A percentile compares a stretch with the other conserved stretches of the same genome.
Evolutionary conservation across 2,113 vertebrate species (phyloP).

Genomic region (Regulus satrapa): DNA sequence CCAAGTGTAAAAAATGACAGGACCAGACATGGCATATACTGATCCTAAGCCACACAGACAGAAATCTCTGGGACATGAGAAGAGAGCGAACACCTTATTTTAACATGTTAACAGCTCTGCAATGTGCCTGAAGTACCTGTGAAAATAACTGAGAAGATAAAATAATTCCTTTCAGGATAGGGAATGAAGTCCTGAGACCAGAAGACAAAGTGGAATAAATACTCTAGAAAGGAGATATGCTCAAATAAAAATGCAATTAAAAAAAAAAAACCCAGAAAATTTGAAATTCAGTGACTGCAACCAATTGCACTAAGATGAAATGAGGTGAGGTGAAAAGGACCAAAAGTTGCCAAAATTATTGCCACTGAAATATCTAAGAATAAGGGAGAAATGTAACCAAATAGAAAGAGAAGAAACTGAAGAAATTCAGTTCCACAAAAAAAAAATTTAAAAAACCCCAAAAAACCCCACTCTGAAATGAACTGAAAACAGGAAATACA

Average conservation of each 20-base stretch:
- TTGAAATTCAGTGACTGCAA: neutral
- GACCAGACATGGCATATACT: neutral
- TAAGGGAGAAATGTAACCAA: neutral
- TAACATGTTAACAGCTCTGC: neutral
- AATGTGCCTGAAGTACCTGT: neutral
- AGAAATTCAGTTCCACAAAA: neutral
- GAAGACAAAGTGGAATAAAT: neutral
- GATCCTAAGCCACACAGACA: neutral
- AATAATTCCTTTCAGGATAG: neutral
- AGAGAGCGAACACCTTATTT: neutral
- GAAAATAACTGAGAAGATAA: neutral
- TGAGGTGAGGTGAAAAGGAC: neutral
- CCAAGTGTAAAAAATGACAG: neutral
- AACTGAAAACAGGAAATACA: neutral
- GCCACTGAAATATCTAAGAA: neutral
- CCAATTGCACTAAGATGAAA: neutral
- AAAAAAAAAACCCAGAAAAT: neutral
- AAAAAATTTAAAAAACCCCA: too few relatives aligned
- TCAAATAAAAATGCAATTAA: neutral
- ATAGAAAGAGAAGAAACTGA: neutral
- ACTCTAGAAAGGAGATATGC: neutral
- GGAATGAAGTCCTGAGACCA: neutral
- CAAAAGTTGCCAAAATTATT: neutral
- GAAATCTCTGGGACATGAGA: neutral
- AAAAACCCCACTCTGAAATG: rapidly evolving